A percentile compares a stretch with the other conserved stretches of the same genome.
These are phyloP conservation scores for Sphyrna mokarran DNA, from an alignment of 2,113 vertebrate genomes.

Conservation along the genomic window DNA sequence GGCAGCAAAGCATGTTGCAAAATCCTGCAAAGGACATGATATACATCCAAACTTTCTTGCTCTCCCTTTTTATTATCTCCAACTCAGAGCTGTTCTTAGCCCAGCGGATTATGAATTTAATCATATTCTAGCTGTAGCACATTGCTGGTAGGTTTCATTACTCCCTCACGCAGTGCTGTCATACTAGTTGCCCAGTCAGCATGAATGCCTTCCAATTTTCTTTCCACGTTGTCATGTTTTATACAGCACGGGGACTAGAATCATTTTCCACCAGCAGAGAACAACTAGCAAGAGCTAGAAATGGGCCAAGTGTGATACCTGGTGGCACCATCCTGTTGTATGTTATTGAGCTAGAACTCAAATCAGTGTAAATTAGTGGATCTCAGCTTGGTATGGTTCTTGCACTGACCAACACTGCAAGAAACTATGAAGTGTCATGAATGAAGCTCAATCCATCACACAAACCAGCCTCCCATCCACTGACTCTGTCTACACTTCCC, in stretches of 20 bases:
- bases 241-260: not conserved
- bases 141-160: not conserved
- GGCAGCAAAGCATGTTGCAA: not conserved
- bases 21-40: not conserved
- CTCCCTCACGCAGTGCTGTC: not conserved
- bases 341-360: not conserved
- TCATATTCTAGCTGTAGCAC: not conserved
- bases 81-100: not conserved
- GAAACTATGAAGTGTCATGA: no score
- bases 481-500: no score
- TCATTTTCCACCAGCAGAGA: not conserved
- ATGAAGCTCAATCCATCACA: no score
- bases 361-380: not conserved
- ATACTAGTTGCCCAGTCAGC: not conserved
- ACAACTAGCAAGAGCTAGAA: not conserved
- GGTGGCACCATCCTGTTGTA: not conserved
- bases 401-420: no score
- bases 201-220: no score
- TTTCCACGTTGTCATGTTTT: no score
- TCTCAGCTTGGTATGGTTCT: no score
- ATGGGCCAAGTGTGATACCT: not conserved
- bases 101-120: not conserved
- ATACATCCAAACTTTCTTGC: not conserved
- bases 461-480: no score
- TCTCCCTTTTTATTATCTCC: not conserved